Evolutionary conservation across 2,113 vertebrate species (phyloP).

Genomic region (Trematomus loennbergii): DNA sequence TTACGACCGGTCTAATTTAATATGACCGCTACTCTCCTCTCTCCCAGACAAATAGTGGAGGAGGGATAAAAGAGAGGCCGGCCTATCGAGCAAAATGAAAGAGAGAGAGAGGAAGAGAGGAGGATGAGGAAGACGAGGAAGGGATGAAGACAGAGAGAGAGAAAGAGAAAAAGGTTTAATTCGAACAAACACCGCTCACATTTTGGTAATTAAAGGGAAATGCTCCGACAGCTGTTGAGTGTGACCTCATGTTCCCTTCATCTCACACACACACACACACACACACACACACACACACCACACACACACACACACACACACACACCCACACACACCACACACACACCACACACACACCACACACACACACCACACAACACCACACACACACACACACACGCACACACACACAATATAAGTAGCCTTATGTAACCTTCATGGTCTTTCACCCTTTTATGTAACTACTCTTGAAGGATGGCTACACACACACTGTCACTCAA

Average conservation of each 20-base stretch:
- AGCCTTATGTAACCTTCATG: slow-evolving; percentile 58
- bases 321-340: not conserved
- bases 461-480: slow-evolving; percentile 48
- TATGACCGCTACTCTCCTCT: slow-evolving; percentile 18
- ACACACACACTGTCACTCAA: slow-evolving; percentile 11
- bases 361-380: slow-evolving; percentile 2
- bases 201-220: slow-evolving; percentile 58
- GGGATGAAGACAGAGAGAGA: not conserved
- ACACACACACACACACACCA: slow-evolving; percentile 11
- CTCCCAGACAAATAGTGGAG: slow-evolving; percentile 20
- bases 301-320: not conserved
- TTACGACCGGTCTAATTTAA: slow-evolving; percentile 53
- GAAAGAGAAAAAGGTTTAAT: not conserved
- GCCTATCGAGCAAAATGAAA: not conserved
- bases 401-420: slow-evolving; percentile 23
- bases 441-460: slow-evolving; percentile 58
- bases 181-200: slow-evolving; percentile 13
- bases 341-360: slow-evolving; percentile 1
- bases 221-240: slow-evolving; percentile 51
- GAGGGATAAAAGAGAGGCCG: not conserved
- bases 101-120: not conserved
- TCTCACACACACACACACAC: slow-evolving; percentile 11
- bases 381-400: slow-evolving; percentile 10
- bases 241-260: slow-evolving; percentile 47
- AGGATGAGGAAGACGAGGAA: not conserved